Percentiles rank a stretch among this genome's conserved stretches.
Evolutionary conservation across 2,797 vertebrate species (phyloP).

Genomic region (Enteromius treurensis): DNA sequence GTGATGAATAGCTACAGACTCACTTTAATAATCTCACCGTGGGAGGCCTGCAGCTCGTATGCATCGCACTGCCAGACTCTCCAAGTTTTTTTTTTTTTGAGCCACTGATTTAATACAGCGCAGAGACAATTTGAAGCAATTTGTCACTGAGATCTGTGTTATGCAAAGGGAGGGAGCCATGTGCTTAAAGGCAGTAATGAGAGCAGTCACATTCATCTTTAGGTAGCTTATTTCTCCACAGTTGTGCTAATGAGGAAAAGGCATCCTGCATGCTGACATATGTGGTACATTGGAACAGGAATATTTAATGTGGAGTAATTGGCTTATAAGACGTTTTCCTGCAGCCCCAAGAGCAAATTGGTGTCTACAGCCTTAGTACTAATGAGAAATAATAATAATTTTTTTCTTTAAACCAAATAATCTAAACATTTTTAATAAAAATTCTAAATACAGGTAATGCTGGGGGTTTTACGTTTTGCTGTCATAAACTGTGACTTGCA

Average conservation of each 20-base stretch:
- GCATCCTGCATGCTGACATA: constrained; percentile 54
- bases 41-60: constrained; percentile 60
- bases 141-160: constrained; percentile 55
- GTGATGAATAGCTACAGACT: constrained; percentile 64
- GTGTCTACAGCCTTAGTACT: not conserved
- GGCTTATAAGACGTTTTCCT: constrained; percentile 32
- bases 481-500: not conserved
- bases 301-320: constrained; percentile 54
- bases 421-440: not conserved
- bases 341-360: constrained; percentile 27
- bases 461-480: not conserved
- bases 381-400: not conserved
- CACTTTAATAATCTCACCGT: constrained; percentile 62
- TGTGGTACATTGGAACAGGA: constrained; percentile 43
- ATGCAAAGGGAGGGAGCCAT: constrained; percentile 29
- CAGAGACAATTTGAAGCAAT: constrained; percentile 61
- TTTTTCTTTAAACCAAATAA: not conserved
- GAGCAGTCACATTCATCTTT: constrained; percentile 58
- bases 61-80: constrained; percentile 37
- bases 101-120: constrained; percentile 51
- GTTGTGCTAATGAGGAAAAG: constrained; percentile 52
- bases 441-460: not conserved
- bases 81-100: constrained; percentile 31
- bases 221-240: constrained; percentile 58
- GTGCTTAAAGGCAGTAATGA: constrained; percentile 56